Evolutionary conservation across 2,888 invertebrate species (phyloP).

Genomic region (Anoncus sp.): DNA sequence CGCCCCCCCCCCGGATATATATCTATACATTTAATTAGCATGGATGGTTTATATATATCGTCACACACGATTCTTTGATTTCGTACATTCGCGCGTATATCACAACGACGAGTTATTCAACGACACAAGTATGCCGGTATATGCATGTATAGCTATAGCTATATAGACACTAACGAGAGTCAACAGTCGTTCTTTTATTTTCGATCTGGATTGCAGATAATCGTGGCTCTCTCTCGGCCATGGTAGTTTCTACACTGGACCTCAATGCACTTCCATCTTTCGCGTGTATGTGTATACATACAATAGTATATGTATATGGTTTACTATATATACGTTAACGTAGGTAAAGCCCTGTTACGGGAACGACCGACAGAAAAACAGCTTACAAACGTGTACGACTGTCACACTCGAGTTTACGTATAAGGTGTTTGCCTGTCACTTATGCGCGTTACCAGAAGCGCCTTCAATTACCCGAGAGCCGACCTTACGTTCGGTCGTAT

Average conservation of each 20-base stretch:
- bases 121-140: background rate
- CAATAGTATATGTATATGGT: constrained; percentile 15
- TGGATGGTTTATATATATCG: constrained; percentile 36
- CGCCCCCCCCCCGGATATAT: background rate
- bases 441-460: constrained; percentile 76
- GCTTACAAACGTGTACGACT: constrained; percentile 63
- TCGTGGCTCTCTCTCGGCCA: constrained; percentile 33
- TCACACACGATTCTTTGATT: constrained; percentile 50
- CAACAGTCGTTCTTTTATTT: constrained; percentile 49
- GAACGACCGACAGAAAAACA: constrained; percentile 45
- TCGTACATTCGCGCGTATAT: constrained; percentile 16
- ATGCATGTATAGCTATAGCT: background rate
- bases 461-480: constrained; percentile 77
- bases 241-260: constrained; percentile 40
- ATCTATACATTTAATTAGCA: constrained; percentile 41
- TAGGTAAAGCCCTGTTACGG: constrained; percentile 51
- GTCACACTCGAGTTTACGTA: constrained; percentile 74
- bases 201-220: constrained; percentile 59
- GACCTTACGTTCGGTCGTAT: constrained; percentile 58
- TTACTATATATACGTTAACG: constrained; percentile 26
- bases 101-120: constrained; percentile 40
- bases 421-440: constrained; percentile 80
- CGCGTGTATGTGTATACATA: background rate
- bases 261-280: constrained; percentile 38
- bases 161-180: constrained; percentile 56